Conservation (phyloP, 2,797 vertebrate genomes). For the Halcyon badia region DNA sequence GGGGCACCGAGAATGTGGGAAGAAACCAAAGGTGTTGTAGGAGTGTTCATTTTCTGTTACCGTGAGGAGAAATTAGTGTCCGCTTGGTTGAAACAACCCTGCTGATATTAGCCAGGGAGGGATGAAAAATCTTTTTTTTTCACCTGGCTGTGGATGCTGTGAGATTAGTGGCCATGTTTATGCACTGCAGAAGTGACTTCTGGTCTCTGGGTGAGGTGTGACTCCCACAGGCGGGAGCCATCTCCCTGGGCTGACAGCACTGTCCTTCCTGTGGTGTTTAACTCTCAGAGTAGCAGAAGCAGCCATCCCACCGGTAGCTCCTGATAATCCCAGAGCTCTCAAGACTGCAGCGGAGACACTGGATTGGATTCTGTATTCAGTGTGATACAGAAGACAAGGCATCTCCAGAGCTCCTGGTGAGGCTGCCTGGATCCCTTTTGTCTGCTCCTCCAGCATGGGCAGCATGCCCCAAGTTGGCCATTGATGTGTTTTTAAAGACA, state of each 20-base stretch:
- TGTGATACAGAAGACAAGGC: not conserved
- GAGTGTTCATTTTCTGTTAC: not conserved
- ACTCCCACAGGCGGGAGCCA: accelerated
- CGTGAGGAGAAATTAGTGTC: not conserved
- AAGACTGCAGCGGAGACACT: not conserved
- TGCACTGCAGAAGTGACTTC: accelerated
- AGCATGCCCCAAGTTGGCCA: not conserved
- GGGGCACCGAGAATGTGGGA: not conserved
- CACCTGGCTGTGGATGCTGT: not conserved
- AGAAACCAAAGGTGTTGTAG: not conserved
- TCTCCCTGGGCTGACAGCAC: not conserved
- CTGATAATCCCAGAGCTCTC: not conserved
- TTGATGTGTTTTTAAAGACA: not conserved
- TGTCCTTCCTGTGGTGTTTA: not conserved
- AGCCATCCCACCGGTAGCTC: not conserved
- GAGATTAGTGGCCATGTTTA: not conserved
- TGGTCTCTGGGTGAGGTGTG: not conserved
- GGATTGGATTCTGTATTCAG: not conserved
- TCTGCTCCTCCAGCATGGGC: not conserved
- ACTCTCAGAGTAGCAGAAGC: not conserved
- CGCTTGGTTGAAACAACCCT: not conserved
- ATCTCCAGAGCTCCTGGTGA: not conserved
- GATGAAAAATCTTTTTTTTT: not conserved
- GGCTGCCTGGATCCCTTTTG: not conserved
- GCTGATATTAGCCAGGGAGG: not conserved